These are phyloP conservation scores for Sthenelais limicola DNA, from an alignment of 2,888 invertebrate species.

Conservation along the genomic window DNA sequence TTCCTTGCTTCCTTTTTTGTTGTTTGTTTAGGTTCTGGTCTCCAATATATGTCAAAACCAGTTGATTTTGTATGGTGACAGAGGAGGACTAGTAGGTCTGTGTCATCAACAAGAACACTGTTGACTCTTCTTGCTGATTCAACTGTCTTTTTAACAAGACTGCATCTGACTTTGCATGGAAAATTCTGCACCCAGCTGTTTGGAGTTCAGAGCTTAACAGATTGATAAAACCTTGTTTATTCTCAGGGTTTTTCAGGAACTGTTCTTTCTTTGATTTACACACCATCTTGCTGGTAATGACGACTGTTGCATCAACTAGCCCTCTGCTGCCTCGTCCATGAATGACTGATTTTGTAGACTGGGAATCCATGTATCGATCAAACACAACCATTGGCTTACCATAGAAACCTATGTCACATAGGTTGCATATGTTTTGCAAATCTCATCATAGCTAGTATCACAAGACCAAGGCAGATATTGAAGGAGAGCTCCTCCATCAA, in stretches of 20 bases:
- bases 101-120: constrained; percentile 56
- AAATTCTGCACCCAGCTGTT: constrained; percentile 31
- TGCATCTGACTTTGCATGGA: constrained; percentile 55
- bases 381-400: constrained; percentile 50
- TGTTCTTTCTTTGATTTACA: constrained; percentile 7
- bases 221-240: constrained; percentile 31
- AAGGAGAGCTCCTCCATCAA: constrained; percentile 54
- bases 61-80: constrained; percentile 46
- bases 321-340: constrained; percentile 39
- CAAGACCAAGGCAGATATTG: constrained; percentile 51
- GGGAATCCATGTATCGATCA: constrained; percentile 55
- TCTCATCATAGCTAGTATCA: neutral
- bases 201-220: constrained; percentile 25
- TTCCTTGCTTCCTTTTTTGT: too few relatives aligned
- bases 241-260: constrained; percentile 12
- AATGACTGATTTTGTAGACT: constrained; percentile 54
- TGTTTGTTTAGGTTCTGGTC: too few relatives aligned
- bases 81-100: constrained; percentile 56
- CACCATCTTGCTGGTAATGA: constrained; percentile 2
- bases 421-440: too few relatives aligned
- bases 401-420: constrained; percentile 48
- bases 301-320: neutral
- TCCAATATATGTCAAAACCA: too few relatives aligned
- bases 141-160: constrained; percentile 55
- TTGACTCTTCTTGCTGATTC: constrained; percentile 26